These are phyloP conservation scores for Lasioglossum baleicum DNA, from an alignment of 1,140 invertebrate genomes.

Conservation along the genomic window DNA sequence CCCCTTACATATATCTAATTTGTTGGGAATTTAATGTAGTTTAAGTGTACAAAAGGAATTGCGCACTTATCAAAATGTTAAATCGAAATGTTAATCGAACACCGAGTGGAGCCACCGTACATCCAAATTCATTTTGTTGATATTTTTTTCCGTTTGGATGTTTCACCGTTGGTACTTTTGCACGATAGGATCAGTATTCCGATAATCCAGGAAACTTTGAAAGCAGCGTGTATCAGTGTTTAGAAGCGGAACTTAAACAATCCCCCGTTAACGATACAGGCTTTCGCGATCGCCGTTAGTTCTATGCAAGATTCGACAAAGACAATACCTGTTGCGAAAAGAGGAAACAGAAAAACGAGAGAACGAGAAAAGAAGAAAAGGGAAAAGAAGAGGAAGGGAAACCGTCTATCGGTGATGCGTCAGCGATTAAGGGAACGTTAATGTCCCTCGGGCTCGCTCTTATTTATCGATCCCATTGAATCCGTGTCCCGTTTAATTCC, in stretches of 20 bases:
- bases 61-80: no score
- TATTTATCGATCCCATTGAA: constrained; percentile 31
- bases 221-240: not conserved
- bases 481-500: constrained; percentile 43
- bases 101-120: no score
- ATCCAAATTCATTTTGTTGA: not conserved
- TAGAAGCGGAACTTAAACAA: not conserved
- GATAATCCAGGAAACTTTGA: not conserved
- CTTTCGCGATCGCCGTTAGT: not conserved
- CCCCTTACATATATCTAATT: no score
- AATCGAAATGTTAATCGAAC: no score
- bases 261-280: not conserved
- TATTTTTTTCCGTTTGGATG: no score
- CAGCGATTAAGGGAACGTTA: not conserved
- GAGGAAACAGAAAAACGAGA: no score
- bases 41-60: no score
- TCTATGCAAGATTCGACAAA: not conserved
- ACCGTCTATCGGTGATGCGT: not conserved
- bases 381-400: no score
- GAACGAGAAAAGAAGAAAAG: no score
- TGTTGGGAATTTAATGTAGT: no score
- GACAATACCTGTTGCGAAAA: not conserved
- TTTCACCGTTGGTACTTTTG: not conserved
- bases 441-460: not conserved
- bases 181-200: not conserved